Evolutionary conservation across 1,140 invertebrate genomes (phyloP).

Genomic region (Brachionus koreanus): DNA sequence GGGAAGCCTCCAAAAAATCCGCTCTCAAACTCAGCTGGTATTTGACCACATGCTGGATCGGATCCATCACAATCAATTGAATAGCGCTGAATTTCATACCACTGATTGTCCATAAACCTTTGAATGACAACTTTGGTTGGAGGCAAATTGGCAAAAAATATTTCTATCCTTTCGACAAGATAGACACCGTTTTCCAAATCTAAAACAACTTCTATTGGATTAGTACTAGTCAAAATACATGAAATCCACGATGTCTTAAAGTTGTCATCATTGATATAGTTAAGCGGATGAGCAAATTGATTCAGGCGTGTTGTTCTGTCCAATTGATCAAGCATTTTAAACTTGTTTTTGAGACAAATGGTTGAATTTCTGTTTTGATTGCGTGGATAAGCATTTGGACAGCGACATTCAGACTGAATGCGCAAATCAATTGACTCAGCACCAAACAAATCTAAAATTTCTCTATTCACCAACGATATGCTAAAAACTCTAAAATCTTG

Average conservation of each 20-base stretch:
- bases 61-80: background rate
- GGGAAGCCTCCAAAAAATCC: conserved; percentile 26
- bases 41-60: background rate
- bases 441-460: conserved; percentile 7
- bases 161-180: conserved; percentile 20
- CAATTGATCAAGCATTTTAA: background rate
- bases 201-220: conserved; percentile 1
- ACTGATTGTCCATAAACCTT: background rate
- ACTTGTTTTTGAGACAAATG: conserved; percentile 17
- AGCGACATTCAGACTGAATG: conserved; percentile 23
- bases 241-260: conserved; percentile 31
- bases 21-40: conserved; percentile 14
- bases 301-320: background rate
- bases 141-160: conserved; percentile 23
- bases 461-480: conserved; percentile 5
- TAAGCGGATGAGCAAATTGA: conserved; percentile 10
- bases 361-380: conserved; percentile 14
- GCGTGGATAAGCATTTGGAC: conserved; percentile 33
- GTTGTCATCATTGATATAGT: conserved; percentile 5
- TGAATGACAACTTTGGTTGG: conserved; percentile 1
- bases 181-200: conserved; percentile 35
- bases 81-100: background rate
- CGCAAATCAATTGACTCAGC: background rate
- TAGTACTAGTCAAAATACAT: background rate
- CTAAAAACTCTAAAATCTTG: background rate